Conservation (phyloP, 2,888 invertebrate species). For the Muschampia staudingeri region DNA sequence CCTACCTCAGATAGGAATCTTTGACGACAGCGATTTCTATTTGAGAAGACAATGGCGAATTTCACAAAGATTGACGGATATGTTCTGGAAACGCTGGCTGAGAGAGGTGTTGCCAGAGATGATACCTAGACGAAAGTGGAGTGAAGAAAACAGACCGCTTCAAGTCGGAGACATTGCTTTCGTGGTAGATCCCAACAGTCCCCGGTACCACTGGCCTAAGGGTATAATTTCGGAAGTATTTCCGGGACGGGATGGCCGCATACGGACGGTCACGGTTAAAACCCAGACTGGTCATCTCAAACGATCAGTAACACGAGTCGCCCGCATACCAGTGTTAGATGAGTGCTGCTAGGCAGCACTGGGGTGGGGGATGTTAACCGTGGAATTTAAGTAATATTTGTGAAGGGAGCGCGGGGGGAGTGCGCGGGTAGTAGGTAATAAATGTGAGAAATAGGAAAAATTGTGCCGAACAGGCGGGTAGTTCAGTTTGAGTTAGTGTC, state of each 20-base stretch:
- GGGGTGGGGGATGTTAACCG: conserved; percentile 21
- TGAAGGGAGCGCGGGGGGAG: too few relatives aligned
- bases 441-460: too few relatives aligned
- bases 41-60: conserved; percentile 41
- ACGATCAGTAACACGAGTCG: neutral
- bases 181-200: conserved; percentile 3
- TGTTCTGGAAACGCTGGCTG: conserved; percentile 58
- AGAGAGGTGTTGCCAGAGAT: conserved; percentile 42
- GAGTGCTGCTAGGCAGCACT: conserved; percentile 30
- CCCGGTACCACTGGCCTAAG: neutral
- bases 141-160: neutral
- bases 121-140: conserved; percentile 40
- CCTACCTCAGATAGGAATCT: conserved; percentile 30
- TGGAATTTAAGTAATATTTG: neutral
- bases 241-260: conserved; percentile 15
- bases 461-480: too few relatives aligned
- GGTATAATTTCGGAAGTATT: neutral
- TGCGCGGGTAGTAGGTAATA: too few relatives aligned
- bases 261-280: conserved; percentile 13
- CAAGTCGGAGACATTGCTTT: conserved; percentile 5
- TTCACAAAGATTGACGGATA: conserved; percentile 45
- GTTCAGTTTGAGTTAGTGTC: too few relatives aligned
- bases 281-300: neutral
- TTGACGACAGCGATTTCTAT: conserved; percentile 35
- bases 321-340: conserved; percentile 12